Evolutionary conservation across 2,888 invertebrate genomes (phyloP).

Genomic region (Thymelicus lineola): DNA sequence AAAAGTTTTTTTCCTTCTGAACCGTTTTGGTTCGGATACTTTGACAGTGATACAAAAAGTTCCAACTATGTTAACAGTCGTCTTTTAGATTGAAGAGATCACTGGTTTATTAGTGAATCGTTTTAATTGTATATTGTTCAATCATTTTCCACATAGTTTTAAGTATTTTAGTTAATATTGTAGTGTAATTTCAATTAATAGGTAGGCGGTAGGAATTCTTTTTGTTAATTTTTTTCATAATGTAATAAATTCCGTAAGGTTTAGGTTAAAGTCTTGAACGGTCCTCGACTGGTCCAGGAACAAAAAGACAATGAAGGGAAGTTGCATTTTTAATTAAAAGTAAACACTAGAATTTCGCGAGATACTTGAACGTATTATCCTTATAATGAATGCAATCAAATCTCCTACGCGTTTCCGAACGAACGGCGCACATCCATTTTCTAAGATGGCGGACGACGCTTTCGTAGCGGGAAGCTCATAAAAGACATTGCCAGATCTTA

Average conservation of each 20-base stretch:
- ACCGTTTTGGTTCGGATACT: constrained; percentile 27
- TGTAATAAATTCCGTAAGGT: constrained; percentile 75
- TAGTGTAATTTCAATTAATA: constrained; percentile 82
- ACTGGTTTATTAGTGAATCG: constrained; percentile 81
- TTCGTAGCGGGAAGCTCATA: constrained; percentile 53
- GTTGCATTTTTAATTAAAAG: constrained; percentile 73
- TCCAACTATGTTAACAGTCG: constrained; percentile 29
- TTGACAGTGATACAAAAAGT: constrained; percentile 30
- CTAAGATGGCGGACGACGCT: constrained; percentile 42
- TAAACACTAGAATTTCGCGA: constrained; percentile 58
- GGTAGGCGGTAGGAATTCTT: constrained; percentile 81
- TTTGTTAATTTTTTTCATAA: constrained; percentile 82
- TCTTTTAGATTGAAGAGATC: constrained; percentile 56
- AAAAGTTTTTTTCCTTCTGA: constrained; percentile 16
- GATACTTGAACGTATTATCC: constrained; percentile 45
- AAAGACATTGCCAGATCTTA: constrained; percentile 75
- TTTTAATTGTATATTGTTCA: constrained; percentile 84
- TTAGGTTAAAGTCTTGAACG: constrained; percentile 74
- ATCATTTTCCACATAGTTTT: constrained; percentile 82
- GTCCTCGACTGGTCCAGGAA: constrained; percentile 74
- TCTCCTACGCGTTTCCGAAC: constrained; percentile 40
- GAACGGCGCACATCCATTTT: constrained; percentile 39
- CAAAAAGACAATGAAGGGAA: constrained; percentile 82
- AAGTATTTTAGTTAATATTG: constrained; percentile 80
- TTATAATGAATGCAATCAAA: constrained; percentile 49